A percentile compares a stretch with the other conserved stretches of the same genome.
phyloP scores from a whole-genome alignment of 2,797 vertebrate species.

The Rhabdophis nuchalis region DNA sequence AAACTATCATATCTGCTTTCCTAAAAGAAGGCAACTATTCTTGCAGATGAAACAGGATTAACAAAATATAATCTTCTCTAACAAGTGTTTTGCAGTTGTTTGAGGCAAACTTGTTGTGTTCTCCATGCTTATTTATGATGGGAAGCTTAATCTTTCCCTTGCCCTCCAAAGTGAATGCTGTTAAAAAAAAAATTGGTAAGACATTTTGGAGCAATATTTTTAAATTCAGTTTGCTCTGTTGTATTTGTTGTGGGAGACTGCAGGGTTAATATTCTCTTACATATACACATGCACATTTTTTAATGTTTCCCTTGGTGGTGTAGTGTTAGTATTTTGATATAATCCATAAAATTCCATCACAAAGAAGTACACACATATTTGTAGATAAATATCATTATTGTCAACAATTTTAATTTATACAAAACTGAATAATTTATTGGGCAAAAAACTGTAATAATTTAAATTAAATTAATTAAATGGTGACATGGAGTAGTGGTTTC shows the following conservation, averaged over 20 bases:
- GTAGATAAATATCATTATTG: background rate
- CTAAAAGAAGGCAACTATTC: background rate
- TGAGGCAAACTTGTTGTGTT: background rate
- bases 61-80: background rate
- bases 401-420: background rate
- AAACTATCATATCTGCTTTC: background rate
- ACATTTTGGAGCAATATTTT: background rate
- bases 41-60: background rate
- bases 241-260: background rate
- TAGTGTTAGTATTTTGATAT: background rate
- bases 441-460: background rate
- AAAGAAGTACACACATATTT: background rate
- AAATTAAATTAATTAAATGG: background rate
- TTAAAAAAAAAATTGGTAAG: background rate
- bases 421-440: background rate
- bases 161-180: background rate
- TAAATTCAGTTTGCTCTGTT: background rate
- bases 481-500: background rate
- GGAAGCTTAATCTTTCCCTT: background rate
- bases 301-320: background rate
- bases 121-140: background rate
- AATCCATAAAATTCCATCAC: background rate
- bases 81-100: background rate
- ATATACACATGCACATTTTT: background rate
- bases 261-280: background rate